Conservation (phyloP, 2,113 vertebrate genomes). For the Tragelaphus scriptus region DNA sequence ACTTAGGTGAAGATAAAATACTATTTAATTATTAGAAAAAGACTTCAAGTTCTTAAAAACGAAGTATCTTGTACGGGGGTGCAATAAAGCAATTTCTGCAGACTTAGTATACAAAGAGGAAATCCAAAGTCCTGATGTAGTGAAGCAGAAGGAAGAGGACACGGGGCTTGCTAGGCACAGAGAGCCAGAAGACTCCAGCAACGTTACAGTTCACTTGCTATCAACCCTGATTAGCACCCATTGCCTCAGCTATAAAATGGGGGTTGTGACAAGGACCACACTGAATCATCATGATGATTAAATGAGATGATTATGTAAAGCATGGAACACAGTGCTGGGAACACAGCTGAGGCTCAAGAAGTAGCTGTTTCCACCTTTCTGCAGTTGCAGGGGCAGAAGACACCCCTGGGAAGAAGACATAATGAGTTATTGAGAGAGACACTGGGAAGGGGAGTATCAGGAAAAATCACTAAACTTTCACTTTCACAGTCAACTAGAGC, state of each 20-base stretch:
- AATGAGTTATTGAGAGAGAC: neutral
- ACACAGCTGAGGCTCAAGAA: neutral
- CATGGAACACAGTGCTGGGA: neutral
- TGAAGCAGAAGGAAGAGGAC: neutral
- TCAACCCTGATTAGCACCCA: accelerated
- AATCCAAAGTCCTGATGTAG: neutral
- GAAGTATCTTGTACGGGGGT: neutral
- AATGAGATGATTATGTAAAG: neutral
- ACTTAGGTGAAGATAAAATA: neutral
- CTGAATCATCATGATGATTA: neutral
- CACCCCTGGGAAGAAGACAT: neutral
- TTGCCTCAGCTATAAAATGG: neutral
- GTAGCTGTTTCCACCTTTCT: neutral
- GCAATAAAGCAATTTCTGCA: neutral
- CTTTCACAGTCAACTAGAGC: neutral
- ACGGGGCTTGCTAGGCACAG: no score
- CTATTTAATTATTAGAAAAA: neutral
- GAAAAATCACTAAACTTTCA: neutral
- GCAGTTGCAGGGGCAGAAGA: neutral
- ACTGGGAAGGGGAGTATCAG: neutral
- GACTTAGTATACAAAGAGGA: neutral
- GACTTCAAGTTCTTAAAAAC: neutral
- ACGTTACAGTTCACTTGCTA: neutral
- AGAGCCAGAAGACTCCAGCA: neutral
- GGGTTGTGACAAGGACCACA: neutral